Evolutionary conservation across 2,797 vertebrate species (phyloP).

Genomic region (Telmatherina bonti): DNA sequence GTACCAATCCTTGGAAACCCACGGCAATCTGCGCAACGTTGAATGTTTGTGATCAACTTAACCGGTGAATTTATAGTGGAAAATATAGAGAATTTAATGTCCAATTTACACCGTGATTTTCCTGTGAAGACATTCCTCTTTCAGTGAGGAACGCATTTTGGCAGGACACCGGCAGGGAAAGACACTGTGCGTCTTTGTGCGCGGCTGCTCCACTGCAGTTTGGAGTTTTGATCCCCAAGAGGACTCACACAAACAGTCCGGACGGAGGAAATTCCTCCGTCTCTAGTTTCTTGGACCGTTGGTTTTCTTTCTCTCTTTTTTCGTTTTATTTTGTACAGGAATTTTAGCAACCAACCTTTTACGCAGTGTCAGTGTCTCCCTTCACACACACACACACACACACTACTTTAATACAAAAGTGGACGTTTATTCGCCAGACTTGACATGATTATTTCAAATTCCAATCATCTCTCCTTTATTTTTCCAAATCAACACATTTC

Average conservation of each 20-base stretch:
- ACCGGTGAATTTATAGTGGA: too few species aligned
- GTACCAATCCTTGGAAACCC: background rate
- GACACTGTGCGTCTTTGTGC: conserved; percentile 84
- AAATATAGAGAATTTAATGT: background rate
- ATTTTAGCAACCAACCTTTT: background rate
- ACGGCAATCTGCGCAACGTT: background rate
- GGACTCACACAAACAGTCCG: conserved; percentile 59
- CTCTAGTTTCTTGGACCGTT: conserved; percentile 70
- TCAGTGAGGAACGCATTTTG: conserved; percentile 35
- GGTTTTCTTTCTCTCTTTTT: background rate
- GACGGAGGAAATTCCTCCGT: conserved; percentile 73
- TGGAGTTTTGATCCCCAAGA: conserved; percentile 52
- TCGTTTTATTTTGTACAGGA: background rate
- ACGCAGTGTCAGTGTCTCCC: background rate
- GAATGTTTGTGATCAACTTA: too few species aligned
- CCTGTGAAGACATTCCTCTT: conserved; percentile 13
- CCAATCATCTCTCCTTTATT: too few species aligned
- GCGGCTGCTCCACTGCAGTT: conserved; percentile 65
- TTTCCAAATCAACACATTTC: too few species aligned
- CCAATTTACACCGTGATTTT: background rate
- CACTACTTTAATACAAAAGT: background rate
- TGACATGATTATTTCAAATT: background rate
- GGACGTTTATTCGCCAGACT: background rate
- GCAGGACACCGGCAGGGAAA: conserved; percentile 40
- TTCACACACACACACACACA: background rate